Conservation (phyloP, 2,797 vertebrate species). For the Gephyroberyx darwinii region DNA sequence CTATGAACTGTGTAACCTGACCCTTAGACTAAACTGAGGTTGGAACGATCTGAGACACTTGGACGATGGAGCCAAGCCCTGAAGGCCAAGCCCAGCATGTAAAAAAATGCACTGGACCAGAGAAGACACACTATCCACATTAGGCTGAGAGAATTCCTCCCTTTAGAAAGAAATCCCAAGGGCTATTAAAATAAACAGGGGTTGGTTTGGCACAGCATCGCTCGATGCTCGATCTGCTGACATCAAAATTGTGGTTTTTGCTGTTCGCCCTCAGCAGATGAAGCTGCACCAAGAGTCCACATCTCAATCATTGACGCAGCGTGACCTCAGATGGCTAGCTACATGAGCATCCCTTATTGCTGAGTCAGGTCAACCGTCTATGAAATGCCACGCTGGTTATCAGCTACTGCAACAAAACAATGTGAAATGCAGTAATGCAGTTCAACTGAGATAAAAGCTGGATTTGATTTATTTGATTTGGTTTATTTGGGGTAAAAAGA, state of each 20-base stretch:
- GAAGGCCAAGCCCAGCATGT: constrained; percentile 32
- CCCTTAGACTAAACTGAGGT: constrained; percentile 64
- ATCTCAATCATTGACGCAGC: constrained; percentile 44
- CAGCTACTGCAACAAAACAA: background rate
- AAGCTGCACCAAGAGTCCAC: constrained; percentile 41
- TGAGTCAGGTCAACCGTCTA: background rate
- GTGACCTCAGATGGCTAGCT: constrained; percentile 44
- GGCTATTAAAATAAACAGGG: constrained; percentile 72
- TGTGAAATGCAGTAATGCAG: background rate
- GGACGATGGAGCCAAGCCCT: constrained; percentile 62
- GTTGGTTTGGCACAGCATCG: constrained; percentile 62
- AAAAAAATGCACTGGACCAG: constrained; percentile 30
- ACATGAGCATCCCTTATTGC: constrained; percentile 6
- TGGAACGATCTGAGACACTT: constrained; percentile 65
- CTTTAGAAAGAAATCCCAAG: constrained; percentile 49
- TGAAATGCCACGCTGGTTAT: background rate
- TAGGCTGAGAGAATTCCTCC: constrained; percentile 24
- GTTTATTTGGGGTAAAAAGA: background rate
- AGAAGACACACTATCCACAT: constrained; percentile 46
- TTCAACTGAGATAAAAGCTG: background rate
- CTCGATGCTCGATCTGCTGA: constrained; percentile 62
- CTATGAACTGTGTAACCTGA: constrained; percentile 68
- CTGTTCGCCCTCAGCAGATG: constrained; percentile 53
- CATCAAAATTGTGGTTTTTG: constrained; percentile 50
- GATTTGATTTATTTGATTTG: background rate